phyloP scores from a whole-genome alignment of 2,113 vertebrate species.

The Notechis scutatus region DNA sequence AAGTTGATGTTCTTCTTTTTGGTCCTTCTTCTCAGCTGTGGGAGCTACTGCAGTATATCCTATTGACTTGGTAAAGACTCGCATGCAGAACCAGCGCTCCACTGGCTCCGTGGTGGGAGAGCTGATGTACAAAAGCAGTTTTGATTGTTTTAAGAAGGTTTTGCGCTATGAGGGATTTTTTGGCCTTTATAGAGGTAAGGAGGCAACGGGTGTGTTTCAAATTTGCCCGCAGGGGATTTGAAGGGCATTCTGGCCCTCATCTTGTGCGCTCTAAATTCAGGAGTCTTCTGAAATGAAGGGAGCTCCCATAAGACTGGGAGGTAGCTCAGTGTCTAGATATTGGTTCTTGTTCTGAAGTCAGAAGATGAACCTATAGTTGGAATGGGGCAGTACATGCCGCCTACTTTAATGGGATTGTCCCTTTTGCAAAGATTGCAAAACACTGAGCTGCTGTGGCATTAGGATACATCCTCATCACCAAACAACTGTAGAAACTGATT shows the following conservation, averaged over 20 bases:
- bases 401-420: background rate
- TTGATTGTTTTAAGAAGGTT: slow-evolving; percentile 95
- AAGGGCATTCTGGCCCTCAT: background rate
- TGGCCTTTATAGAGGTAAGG: slow-evolving; percentile 92
- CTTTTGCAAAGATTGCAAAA: background rate
- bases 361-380: background rate
- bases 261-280: background rate
- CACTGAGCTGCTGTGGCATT: background rate
- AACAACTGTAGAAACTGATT: background rate
- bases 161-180: slow-evolving; percentile 92
- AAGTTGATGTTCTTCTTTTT: background rate
- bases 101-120: slow-evolving; percentile 88
- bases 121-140: slow-evolving; percentile 96
- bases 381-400: background rate
- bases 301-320: background rate
- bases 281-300: background rate
- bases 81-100: slow-evolving; percentile 95
- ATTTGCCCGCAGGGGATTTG: rapidly evolving
- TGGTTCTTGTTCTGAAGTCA: background rate
- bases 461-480: background rate
- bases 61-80: slow-evolving; percentile 96
- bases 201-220: background rate
- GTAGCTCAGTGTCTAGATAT: background rate
- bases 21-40: slow-evolving; percentile 74
- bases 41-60: slow-evolving; percentile 94